Base-by-base conservation (phyloP, 2,888 invertebrate genomes). In the Drosophila robusta region DNA sequence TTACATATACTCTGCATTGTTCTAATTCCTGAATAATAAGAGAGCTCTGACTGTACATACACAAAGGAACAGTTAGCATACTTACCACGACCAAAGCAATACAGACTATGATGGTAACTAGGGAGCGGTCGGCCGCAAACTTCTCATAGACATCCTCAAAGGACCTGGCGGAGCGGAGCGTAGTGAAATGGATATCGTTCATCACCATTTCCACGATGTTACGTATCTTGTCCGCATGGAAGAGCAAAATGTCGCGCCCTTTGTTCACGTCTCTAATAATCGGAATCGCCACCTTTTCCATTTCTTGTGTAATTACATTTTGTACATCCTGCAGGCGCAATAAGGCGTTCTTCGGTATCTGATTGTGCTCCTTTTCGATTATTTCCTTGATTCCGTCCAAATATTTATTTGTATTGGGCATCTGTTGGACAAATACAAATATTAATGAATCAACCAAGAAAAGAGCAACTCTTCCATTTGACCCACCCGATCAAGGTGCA, bases 401-500 rank as follows among this genome's bases (percentile, higher is more conserved):
- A 54, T 72, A 70, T 0, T 36, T 0, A 1, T 9, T n/a, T 0
- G 68, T 49, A 1, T 56, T 16, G 0, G 78, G 78, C 4, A 76
- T 8, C 78, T 78, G 29, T 24, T 29, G 9, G 29, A 9, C 8
- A 9, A 9, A 9, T 9, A 9, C 9, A 29, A 22, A 4, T 22
- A 22, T 22, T 22, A 22, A 22, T 22, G 3, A 29, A 29, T 29
- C 29, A 8, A 29, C 3, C 3, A 9, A 9, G 3, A 29, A 3
- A 4, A 22, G 22, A 22, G 22, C 22, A 22, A 0, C 22, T 22
- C 9, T 29, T 9, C 29, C 3, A 29, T 29, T 29, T 24, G 6
- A 89, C 92, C 92, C 92, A 97, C 97, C 94, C 95, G 95, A 91
- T 96, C 95, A 89, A 97, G 96, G 89, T 97, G 96, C 83, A 97